Percentiles rank a stretch among this genome's conserved stretches.
phyloP scores from a whole-genome alignment of 2,797 vertebrate genomes.

The Centroberyx gerrardi region DNA sequence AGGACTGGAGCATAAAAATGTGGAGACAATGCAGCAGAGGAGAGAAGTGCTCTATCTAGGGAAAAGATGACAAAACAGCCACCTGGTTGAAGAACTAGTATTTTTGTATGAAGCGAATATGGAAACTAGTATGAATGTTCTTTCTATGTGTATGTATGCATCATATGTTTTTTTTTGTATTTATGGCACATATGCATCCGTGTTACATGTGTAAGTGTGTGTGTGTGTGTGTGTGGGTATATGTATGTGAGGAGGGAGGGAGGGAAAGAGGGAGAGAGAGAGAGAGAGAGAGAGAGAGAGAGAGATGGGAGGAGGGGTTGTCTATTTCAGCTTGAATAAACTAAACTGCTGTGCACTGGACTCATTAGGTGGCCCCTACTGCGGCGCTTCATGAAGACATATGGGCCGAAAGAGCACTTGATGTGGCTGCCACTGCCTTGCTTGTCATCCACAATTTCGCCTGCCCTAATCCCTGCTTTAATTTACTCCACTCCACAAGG shows the following conservation, averaged over 20 bases:
- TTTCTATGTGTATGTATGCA: neutral
- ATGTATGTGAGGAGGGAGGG: neutral
- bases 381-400: constrained; percentile 89
- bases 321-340: constrained; percentile 68
- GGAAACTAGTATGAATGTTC: neutral
- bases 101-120: constrained; percentile 7
- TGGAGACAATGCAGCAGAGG: constrained; percentile 46
- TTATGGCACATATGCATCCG: neutral
- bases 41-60: constrained; percentile 35
- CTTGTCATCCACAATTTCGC: constrained; percentile 95
- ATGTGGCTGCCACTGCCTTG: constrained; percentile 88
- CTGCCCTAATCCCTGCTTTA: constrained; percentile 95
- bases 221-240: constrained; percentile 10
- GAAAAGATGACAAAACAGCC: constrained; percentile 27
- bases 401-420: constrained; percentile 90
- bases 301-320: constrained; percentile 28
- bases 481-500: constrained; percentile 94
- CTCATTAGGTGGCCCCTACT: constrained; percentile 83
- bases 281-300: neutral
- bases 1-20: constrained; percentile 51
- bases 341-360: constrained; percentile 71
- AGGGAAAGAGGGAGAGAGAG: neutral
- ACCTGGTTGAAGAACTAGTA: constrained; percentile 8
- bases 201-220: neutral
- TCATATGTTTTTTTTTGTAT: constrained; percentile 19